These are phyloP conservation scores for Achroia grisella DNA, from an alignment of 1,140 invertebrate genomes.

Conservation along the genomic window DNA sequence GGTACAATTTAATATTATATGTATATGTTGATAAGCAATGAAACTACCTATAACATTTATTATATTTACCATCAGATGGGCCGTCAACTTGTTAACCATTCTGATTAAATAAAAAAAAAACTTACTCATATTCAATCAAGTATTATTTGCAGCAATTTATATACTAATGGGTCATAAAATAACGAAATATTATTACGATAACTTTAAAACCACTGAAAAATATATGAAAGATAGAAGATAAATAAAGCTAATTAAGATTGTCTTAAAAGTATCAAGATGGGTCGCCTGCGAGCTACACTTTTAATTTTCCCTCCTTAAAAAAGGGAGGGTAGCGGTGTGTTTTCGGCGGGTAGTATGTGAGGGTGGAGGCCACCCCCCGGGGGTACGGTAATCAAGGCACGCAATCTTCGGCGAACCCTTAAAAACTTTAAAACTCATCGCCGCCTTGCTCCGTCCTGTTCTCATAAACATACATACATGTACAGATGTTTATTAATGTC, in stretches of 20 bases:
- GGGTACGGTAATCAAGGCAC: constrained; percentile 67
- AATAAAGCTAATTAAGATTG: constrained; percentile 7
- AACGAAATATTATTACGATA: too few species aligned
- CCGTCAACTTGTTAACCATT: too few species aligned
- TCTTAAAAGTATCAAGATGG: constrained; percentile 57
- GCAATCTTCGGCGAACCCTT: constrained; percentile 72
- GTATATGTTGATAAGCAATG: too few species aligned
- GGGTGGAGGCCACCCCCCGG: constrained; percentile 20
- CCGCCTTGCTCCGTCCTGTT: constrained; percentile 29
- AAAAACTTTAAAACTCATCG: constrained; percentile 73
- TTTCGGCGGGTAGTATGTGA: constrained; percentile 42
- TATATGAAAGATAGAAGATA: background rate
- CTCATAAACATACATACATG: constrained; percentile 19
- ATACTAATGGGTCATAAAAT: too few species aligned
- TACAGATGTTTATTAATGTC: constrained; percentile 15
- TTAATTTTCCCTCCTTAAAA: constrained; percentile 73
- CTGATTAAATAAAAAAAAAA: too few species aligned
- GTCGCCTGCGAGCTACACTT: constrained; percentile 36
- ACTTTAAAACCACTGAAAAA: too few species aligned
- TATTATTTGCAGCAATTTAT: too few species aligned
- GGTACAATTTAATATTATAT: too few species aligned
- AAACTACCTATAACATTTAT: too few species aligned
- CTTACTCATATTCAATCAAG: too few species aligned
- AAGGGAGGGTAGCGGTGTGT: constrained; percentile 55
- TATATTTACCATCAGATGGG: too few species aligned